phyloP scores from a whole-genome alignment of 2,113 vertebrate genomes.

The Charadrius vociferus region DNA sequence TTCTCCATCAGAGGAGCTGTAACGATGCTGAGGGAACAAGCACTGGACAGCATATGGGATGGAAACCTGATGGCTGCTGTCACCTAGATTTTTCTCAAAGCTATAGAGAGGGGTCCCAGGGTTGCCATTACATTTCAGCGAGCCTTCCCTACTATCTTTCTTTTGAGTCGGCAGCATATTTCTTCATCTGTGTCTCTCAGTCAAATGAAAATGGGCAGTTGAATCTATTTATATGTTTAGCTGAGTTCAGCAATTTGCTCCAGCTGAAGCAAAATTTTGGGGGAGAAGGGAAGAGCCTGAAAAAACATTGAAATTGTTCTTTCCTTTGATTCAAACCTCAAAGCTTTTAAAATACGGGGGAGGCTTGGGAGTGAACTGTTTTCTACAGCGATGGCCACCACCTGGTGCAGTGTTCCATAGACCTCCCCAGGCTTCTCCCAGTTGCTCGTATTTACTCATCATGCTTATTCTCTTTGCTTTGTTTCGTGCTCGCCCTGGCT shows the following conservation, averaged over 20 bases:
- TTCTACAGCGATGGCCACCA: neutral
- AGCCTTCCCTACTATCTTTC: neutral
- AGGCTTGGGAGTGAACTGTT: neutral
- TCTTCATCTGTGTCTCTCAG: neutral
- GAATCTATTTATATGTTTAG: neutral
- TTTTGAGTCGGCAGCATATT: neutral
- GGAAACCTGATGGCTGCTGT: neutral
- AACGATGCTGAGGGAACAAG: neutral
- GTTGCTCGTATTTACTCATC: fast-evolving
- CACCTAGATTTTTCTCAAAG: neutral
- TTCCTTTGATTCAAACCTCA: neutral
- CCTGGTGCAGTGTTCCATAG: neutral
- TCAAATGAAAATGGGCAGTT: neutral
- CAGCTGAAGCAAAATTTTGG: neutral
- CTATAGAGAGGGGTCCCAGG: neutral
- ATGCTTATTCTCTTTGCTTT: neutral
- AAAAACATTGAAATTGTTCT: neutral
- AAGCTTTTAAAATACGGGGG: neutral
- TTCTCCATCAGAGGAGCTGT: neutral
- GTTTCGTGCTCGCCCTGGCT: neutral
- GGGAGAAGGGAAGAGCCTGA: neutral
- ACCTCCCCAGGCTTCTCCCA: neutral
- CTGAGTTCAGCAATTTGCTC: neutral
- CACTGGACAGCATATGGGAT: neutral
- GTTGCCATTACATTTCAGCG: neutral